Conservation (phyloP, 1,140 invertebrate species). For the Whitmania pigra region DNA sequence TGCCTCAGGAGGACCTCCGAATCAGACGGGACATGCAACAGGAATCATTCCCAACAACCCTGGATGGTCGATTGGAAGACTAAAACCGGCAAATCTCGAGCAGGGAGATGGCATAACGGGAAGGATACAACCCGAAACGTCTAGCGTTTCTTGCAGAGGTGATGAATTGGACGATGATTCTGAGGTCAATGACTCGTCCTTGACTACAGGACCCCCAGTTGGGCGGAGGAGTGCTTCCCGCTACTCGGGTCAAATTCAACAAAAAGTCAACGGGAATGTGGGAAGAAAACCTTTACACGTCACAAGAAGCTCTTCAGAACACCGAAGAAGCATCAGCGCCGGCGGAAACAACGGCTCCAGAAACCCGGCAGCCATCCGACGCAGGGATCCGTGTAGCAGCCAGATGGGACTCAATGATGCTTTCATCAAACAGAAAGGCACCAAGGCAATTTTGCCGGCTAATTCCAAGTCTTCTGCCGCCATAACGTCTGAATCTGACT, state of each 20-base stretch:
- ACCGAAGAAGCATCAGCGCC: conserved; percentile 6
- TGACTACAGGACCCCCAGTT: background rate
- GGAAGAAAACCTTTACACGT: background rate
- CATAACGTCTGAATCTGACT: conserved; percentile 1
- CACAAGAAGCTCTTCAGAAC: background rate
- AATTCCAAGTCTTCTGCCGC: background rate
- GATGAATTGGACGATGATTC: conserved; percentile 12
- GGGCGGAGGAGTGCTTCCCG: background rate
- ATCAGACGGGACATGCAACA: background rate
- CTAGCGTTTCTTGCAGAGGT: conserved; percentile 1
- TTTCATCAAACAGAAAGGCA: too few species aligned
- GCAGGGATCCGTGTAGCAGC: background rate
- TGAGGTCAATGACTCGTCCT: background rate
- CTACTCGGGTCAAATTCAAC: background rate
- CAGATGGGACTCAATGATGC: too few species aligned
- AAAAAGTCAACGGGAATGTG: background rate
- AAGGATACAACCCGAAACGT: background rate
- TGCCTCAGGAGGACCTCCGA: background rate
- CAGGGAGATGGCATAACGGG: too few species aligned
- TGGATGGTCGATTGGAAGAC: background rate
- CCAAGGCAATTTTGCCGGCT: background rate
- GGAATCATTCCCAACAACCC: background rate
- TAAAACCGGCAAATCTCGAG: background rate
- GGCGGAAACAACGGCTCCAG: background rate
- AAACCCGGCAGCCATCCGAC: background rate